These are phyloP conservation scores for Sebastes taczanowskii DNA, from an alignment of 2,797 vertebrate species.

Conservation along the genomic window DNA sequence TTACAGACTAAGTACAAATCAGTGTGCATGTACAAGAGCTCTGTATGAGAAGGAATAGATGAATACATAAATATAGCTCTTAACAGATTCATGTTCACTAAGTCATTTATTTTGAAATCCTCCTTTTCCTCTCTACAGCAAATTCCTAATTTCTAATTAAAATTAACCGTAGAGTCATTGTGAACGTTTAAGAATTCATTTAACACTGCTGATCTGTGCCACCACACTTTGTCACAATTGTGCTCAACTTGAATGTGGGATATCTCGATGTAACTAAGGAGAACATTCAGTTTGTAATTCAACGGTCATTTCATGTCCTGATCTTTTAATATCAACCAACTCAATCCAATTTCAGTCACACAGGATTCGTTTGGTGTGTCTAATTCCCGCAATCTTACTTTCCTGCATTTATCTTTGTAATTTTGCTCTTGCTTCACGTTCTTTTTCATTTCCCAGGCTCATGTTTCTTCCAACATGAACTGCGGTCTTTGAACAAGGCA, in stretches of 20 bases:
- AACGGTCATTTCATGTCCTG: constrained; percentile 10
- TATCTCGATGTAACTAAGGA: background rate
- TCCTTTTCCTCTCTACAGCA: background rate
- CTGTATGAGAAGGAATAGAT: background rate
- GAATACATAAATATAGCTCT: constrained; percentile 2
- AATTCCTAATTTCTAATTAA: background rate
- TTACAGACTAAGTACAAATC: constrained; percentile 28
- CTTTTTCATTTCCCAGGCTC: constrained; percentile 7
- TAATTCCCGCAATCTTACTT: constrained; percentile 1
- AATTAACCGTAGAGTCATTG: background rate
- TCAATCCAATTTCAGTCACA: constrained; percentile 2
- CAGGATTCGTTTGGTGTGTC: background rate
- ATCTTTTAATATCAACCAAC: constrained; percentile 11
- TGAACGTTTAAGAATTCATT: background rate
- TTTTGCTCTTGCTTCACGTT: constrained; percentile 18
- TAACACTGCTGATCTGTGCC: background rate
- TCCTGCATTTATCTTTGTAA: constrained; percentile 9
- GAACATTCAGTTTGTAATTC: background rate
- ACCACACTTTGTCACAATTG: background rate
- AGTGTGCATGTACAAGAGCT: background rate
- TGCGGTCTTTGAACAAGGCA: constrained; percentile 25
- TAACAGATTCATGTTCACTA: background rate
- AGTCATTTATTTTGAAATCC: background rate
- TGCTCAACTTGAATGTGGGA: background rate
- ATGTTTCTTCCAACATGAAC: constrained; percentile 20